These are phyloP conservation scores for Enteromius thamalakanensis DNA, from an alignment of 2,797 vertebrate genomes.

Conservation along the genomic window DNA sequence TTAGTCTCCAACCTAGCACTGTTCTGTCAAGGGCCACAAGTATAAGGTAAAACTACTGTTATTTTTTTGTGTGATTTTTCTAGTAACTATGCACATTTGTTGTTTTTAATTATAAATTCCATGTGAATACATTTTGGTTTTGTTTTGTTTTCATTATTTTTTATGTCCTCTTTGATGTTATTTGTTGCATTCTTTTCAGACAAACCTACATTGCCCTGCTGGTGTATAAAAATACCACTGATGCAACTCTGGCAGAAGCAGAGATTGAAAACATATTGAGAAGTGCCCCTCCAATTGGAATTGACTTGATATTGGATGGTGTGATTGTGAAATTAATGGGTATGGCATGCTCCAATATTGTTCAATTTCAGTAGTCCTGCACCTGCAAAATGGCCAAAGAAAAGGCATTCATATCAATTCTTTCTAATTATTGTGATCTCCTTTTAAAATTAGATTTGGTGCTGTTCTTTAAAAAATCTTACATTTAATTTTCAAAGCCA, in stretches of 20 bases:
- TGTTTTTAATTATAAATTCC: no score
- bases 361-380: neutral
- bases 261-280: slow-evolving; percentile 76
- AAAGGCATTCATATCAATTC: neutral
- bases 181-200: slow-evolving; percentile 66
- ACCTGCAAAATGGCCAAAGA: neutral
- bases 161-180: neutral
- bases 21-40: neutral
- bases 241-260: slow-evolving; percentile 75
- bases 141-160: neutral
- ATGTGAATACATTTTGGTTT: no score
- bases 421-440: neutral
- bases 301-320: slow-evolving; percentile 69
- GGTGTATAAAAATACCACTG: slow-evolving; percentile 78
- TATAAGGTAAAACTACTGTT: slow-evolving; percentile 55
- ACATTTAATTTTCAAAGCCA: neutral
- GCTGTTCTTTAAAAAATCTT: neutral
- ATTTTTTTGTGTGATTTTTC: neutral
- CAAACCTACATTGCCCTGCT: slow-evolving; percentile 83
- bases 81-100: neutral
- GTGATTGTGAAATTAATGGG: slow-evolving; percentile 79
- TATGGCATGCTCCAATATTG: slow-evolving; percentile 66
- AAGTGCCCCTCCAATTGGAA: slow-evolving; percentile 64
- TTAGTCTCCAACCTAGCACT: slow-evolving; percentile 57
- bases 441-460: neutral